Conservation (phyloP, 2,113 vertebrate species). For the Pyxicephalus adspersus region DNA sequence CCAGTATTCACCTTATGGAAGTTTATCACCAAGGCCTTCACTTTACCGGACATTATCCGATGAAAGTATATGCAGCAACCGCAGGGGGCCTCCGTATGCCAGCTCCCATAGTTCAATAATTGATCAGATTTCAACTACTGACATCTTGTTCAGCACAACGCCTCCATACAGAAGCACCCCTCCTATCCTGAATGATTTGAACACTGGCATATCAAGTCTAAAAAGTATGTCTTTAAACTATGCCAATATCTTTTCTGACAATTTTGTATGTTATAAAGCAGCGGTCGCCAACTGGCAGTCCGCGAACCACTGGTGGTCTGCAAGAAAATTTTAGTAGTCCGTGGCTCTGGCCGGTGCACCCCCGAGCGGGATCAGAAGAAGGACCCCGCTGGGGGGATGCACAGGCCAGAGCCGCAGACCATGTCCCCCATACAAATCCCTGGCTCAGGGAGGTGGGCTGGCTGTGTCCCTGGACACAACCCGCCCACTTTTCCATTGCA, state of each 20-base stretch:
- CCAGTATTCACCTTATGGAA: constrained; percentile 81
- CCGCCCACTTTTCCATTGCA: no score
- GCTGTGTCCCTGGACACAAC: no score
- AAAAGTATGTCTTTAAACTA: constrained; percentile 80
- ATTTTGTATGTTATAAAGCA: no score
- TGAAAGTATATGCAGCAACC: constrained; percentile 90
- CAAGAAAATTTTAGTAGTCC: no score
- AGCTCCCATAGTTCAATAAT: constrained; percentile 92
- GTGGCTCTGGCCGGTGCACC: no score
- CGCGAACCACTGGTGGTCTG: no score
- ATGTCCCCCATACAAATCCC: no score
- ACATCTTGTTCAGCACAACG: constrained; percentile 95
- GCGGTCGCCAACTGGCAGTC: no score
- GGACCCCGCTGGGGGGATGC: no score
- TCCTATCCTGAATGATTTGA: constrained; percentile 82
- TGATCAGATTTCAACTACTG: constrained; percentile 90
- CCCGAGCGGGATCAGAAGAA: no score
- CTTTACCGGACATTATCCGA: constrained; percentile 93
- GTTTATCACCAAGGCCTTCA: constrained; percentile 81
- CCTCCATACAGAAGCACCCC: constrained; percentile 89
- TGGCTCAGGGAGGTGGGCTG: no score
- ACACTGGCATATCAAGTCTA: constrained; percentile 79
- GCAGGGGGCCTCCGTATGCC: constrained; percentile 85
- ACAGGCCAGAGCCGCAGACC: no score
- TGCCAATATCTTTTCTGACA: neutral